These are phyloP conservation scores for Chymomyza costata DNA, from an alignment of 1,140 invertebrate genomes.

Conservation along the genomic window DNA sequence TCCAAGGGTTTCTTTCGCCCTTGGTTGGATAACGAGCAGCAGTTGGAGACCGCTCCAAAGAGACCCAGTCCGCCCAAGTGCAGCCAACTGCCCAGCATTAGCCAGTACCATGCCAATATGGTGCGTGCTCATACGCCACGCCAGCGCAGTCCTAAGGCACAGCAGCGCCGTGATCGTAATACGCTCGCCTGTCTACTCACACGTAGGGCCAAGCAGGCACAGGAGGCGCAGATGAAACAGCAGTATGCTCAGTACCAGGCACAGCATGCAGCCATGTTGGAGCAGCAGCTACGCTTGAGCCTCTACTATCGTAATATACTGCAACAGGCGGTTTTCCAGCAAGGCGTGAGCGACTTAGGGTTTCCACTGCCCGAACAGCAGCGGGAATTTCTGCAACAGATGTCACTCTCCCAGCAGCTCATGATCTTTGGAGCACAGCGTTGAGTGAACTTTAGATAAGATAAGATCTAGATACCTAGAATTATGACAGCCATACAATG, in stretches of 20 bases:
- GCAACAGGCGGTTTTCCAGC: slow-evolving; percentile 53
- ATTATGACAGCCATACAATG: slow-evolving; percentile 41
- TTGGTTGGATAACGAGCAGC: slow-evolving; percentile 34
- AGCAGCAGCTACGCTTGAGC: slow-evolving; percentile 45
- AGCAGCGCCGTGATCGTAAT: slow-evolving; percentile 53
- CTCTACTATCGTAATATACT: slow-evolving; percentile 52
- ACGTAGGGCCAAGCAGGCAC: slow-evolving; percentile 41
- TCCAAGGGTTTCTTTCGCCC: slow-evolving; percentile 39
- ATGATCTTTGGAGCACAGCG: slow-evolving; percentile 45
- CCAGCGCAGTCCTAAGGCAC: slow-evolving; percentile 48
- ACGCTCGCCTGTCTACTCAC: slow-evolving; percentile 46
- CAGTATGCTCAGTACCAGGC: slow-evolving; percentile 40
- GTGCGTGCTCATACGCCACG: slow-evolving; percentile 28
- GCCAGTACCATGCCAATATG: slow-evolving; percentile 55
- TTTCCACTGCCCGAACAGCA: slow-evolving; percentile 41
- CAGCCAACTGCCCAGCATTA: background rate
- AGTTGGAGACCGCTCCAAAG: background rate
- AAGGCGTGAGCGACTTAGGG: background rate
- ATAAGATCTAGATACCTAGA: background rate
- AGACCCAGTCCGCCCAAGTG: background rate
- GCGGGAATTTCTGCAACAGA: slow-evolving; percentile 39
- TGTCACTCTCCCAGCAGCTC: slow-evolving; percentile 53
- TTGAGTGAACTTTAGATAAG: background rate
- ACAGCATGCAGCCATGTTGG: slow-evolving; percentile 39
- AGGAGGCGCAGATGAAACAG: slow-evolving; percentile 31